Conservation (phyloP, 1,140 invertebrate genomes). For the Drosophila melanica region DNA sequence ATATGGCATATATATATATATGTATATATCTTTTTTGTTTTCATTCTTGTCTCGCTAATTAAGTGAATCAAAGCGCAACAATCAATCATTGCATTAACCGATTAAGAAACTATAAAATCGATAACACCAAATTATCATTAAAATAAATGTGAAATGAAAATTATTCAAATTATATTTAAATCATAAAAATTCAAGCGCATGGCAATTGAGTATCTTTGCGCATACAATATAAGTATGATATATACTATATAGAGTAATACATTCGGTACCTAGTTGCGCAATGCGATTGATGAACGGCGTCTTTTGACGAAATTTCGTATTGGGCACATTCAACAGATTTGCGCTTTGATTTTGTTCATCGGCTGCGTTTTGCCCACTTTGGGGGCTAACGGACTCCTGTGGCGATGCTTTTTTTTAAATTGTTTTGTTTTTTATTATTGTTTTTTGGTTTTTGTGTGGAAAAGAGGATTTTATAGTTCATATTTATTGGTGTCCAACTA, state of each 20-base stretch:
- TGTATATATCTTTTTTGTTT: constrained; percentile 28
- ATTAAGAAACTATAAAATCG: constrained; percentile 40
- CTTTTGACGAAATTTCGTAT: constrained; percentile 81
- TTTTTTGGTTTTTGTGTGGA: constrained; percentile 13
- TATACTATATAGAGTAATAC: constrained; percentile 41
- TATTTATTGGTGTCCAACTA: constrained; percentile 27
- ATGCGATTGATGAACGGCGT: constrained; percentile 83
- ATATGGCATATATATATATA: constrained; percentile 17
- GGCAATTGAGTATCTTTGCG: constrained; percentile 74
- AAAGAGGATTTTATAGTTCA: constrained; percentile 18
- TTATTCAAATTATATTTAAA: background rate
- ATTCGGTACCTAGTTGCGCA: constrained; percentile 76
- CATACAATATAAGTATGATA: constrained; percentile 54
- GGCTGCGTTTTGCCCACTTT: constrained; percentile 45
- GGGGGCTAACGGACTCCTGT: constrained; percentile 68
- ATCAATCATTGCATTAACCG: constrained; percentile 67
- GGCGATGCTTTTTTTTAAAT: constrained; percentile 56
- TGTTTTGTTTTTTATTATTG: constrained; percentile 2
- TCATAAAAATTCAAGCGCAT: constrained; percentile 63
- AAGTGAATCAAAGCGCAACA: constrained; percentile 79
- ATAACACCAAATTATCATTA: constrained; percentile 13
- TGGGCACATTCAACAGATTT: constrained; percentile 65
- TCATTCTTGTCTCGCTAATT: constrained; percentile 76
- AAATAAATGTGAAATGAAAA: constrained; percentile 34
- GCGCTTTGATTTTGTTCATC: constrained; percentile 63